These are phyloP conservation scores for Knipowitschia caucasica DNA, from an alignment of 2,797 vertebrate genomes.

Conservation along the genomic window DNA sequence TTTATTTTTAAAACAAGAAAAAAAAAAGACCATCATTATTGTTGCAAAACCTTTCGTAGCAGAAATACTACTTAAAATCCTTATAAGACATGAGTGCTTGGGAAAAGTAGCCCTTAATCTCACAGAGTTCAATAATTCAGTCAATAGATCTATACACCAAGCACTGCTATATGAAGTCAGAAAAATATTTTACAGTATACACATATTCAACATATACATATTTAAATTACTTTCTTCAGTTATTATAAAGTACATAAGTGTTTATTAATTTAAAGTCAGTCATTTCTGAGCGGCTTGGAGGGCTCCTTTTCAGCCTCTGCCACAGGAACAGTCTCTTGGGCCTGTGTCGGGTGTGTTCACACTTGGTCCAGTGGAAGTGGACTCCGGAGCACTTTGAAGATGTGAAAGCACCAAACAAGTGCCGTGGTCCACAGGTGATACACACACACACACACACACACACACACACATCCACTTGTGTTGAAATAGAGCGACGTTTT, in stretches of 20 bases:
- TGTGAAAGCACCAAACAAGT: too few relatives aligned
- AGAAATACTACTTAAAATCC: conserved; percentile 30
- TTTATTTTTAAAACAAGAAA: too few relatives aligned
- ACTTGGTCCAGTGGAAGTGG: too few relatives aligned
- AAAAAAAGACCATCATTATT: conserved; percentile 41
- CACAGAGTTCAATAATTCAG: conserved; percentile 48
- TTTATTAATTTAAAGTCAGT: conserved; percentile 46
- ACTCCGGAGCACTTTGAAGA: too few relatives aligned
- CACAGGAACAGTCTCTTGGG: neutral
- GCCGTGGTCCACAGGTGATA: too few relatives aligned
- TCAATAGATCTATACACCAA: conserved; percentile 43
- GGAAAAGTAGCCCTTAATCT: conserved; percentile 30
- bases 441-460: too few relatives aligned
- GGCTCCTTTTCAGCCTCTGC: conserved; percentile 53
- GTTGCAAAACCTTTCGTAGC: conserved; percentile 24
- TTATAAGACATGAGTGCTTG: conserved; percentile 53
- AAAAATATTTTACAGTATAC: conserved; percentile 31
- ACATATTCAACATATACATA: conserved; percentile 41
- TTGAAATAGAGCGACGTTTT: too few relatives aligned
- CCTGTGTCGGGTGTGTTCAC: neutral
- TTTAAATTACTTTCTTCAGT: conserved; percentile 52
- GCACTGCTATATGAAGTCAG: conserved; percentile 26
- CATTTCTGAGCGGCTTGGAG: conserved; percentile 42
- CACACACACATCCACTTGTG: too few relatives aligned
- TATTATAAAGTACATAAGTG: conserved; percentile 60